Conservation (phyloP, 1,140 invertebrate genomes). For the Mycetomoellerius zeteki region DNA sequence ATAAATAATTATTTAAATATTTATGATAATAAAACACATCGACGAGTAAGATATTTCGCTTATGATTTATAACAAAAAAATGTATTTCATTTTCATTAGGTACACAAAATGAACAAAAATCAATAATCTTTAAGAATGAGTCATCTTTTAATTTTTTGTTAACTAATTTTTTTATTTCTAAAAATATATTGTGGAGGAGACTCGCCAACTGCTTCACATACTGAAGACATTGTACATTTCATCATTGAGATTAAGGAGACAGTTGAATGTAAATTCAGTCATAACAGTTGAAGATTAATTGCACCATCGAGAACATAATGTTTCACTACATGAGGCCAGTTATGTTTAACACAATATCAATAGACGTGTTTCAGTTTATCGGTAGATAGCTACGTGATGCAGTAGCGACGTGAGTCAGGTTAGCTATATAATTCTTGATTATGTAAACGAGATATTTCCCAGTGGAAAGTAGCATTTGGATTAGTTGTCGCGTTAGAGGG, state of each 20-base stretch:
- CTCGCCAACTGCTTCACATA: neutral
- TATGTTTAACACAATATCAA: constrained; percentile 36
- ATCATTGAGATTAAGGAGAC: neutral
- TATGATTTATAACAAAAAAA: neutral
- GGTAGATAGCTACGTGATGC: constrained; percentile 11
- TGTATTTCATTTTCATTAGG: neutral
- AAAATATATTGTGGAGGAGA: neutral
- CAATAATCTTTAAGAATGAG: neutral
- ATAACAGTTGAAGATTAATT: constrained; percentile 22
- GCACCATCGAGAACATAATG: constrained; percentile 19
- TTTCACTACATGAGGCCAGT: neutral
- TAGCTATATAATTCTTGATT: constrained; percentile 49
- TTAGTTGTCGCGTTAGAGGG: constrained; percentile 40
- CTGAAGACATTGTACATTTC: neutral
- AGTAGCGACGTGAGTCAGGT: neutral
- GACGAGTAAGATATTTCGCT: neutral
- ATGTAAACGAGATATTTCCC: constrained; percentile 52
- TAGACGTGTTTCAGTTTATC: constrained; percentile 21
- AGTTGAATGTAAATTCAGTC: neutral
- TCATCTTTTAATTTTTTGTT: neutral
- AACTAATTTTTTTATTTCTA: neutral
- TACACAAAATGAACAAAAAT: constrained; percentile 7
- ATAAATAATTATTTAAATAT: constrained; percentile 1
- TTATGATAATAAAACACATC: neutral
- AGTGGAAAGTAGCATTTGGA: constrained; percentile 22